Conservation (phyloP, 92 coral and sea anemone species). For the Porites lobata region DNA sequence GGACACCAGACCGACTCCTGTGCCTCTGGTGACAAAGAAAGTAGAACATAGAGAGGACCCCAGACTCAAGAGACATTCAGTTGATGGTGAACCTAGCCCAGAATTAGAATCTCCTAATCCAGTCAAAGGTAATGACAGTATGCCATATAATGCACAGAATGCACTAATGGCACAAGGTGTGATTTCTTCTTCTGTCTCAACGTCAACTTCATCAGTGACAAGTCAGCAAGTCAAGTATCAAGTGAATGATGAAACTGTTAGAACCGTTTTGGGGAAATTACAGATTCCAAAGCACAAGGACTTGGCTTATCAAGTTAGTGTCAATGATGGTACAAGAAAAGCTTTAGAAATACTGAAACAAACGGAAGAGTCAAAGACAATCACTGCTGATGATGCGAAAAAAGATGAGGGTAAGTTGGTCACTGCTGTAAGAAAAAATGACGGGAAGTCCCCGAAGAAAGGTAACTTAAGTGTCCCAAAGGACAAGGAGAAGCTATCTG, state of each 20-base stretch:
- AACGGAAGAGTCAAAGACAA: background rate
- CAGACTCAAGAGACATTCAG: slow-evolving; percentile 21
- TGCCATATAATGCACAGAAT: slow-evolving; percentile 37
- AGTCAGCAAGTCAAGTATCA: background rate
- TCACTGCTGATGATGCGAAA: background rate
- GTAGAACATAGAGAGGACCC: slow-evolving; percentile 42
- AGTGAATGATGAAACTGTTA: slow-evolving; percentile 1
- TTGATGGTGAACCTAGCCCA: background rate
- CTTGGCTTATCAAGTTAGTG: background rate
- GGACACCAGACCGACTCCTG: background rate
- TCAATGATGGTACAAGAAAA: slow-evolving; percentile 9
- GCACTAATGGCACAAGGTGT: slow-evolving; percentile 13
- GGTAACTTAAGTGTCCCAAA: background rate
- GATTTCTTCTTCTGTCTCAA: background rate
- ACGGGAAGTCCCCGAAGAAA: slow-evolving; percentile 1
- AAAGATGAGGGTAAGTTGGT: slow-evolving; percentile 8
- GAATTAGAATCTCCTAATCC: background rate
- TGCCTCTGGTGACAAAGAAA: slow-evolving; percentile 12
- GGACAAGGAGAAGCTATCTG: background rate
- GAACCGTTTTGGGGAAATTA: background rate
- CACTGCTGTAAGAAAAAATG: background rate
- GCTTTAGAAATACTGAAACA: slow-evolving; percentile 1
- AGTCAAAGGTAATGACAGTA: background rate
- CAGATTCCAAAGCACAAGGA: background rate
- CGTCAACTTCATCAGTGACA: background rate